Percentiles rank a stretch among this genome's conserved stretches.
Conservation (phyloP, 2,888 invertebrate genomes). For the Hydriomena furcata region DNA sequence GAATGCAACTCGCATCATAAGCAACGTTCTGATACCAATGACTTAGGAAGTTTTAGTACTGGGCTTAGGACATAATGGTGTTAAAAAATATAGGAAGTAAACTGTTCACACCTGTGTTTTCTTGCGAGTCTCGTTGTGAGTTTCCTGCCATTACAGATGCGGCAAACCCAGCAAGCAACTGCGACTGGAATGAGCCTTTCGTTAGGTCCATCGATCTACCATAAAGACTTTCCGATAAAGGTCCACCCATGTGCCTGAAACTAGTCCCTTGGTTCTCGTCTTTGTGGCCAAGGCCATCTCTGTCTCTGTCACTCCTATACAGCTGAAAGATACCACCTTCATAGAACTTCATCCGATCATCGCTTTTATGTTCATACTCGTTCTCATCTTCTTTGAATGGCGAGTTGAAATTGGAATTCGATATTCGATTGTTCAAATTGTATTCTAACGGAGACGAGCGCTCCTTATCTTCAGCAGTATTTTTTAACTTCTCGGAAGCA, state of each 20-base stretch:
- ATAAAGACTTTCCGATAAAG: slow-evolving; percentile 66
- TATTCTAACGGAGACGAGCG: slow-evolving; percentile 61
- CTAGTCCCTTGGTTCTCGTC: slow-evolving; percentile 51
- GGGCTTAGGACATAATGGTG: too few species aligned
- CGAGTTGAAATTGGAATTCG: slow-evolving; percentile 61
- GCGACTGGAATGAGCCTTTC: slow-evolving; percentile 72
- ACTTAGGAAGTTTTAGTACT: too few species aligned
- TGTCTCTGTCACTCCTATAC: slow-evolving; percentile 64
- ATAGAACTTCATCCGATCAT: slow-evolving; percentile 67
- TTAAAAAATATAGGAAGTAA: too few species aligned
- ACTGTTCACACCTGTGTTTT: slow-evolving; percentile 57
- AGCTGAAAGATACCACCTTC: slow-evolving; percentile 71
- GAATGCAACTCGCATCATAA: too few species aligned
- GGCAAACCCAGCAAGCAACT: slow-evolving; percentile 70
- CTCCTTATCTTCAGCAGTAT: slow-evolving; percentile 53
- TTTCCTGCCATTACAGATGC: slow-evolving; percentile 73
- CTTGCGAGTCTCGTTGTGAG: slow-evolving; percentile 66
- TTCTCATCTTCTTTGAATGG: slow-evolving; percentile 71
- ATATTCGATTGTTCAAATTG: slow-evolving; percentile 54
- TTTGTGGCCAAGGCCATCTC: slow-evolving; percentile 51
- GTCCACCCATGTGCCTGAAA: slow-evolving; percentile 56
- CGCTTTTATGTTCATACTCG: slow-evolving; percentile 58
- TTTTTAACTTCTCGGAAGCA: slow-evolving; percentile 45
- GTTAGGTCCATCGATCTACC: slow-evolving; percentile 73
- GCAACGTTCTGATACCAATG: too few species aligned